phyloP scores from a whole-genome alignment of 2,113 vertebrate species.

The Cichladusa arquata region DNA sequence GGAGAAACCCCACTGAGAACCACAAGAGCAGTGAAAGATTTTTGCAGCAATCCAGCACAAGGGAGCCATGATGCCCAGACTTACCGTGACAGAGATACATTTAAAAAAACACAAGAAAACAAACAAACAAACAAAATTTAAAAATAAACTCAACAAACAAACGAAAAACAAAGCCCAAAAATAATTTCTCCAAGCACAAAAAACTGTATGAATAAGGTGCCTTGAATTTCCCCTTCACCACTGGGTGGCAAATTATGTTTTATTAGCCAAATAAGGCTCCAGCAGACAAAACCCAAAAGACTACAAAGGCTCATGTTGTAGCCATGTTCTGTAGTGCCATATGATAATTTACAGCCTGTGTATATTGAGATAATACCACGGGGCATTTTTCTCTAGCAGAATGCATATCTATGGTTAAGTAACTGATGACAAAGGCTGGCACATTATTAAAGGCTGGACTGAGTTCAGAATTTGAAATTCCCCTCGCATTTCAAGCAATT shows the following conservation, averaged over 20 bases:
- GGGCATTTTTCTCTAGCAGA: neutral
- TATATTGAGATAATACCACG: neutral
- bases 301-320: neutral
- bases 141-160: neutral
- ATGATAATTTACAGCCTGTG: neutral
- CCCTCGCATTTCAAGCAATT: neutral
- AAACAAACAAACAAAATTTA: neutral
- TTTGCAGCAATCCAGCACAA: neutral
- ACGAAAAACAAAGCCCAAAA: too few species aligned
- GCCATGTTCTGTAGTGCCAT: neutral
- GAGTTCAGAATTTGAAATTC: constrained; percentile 40
- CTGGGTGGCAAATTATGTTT: neutral
- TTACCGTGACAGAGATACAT: neutral
- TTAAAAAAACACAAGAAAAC: neutral
- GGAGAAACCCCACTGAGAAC: neutral
- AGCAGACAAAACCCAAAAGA: neutral
- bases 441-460: constrained; percentile 26
- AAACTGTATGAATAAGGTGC: neutral
- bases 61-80: neutral
- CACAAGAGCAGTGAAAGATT: neutral
- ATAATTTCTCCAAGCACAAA: neutral
- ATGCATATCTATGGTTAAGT: constrained; percentile 18
- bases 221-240: neutral
- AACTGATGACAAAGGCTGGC: constrained; percentile 51
- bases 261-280: neutral